Evolutionary conservation across 1,140 invertebrate species (phyloP).

Genomic region (Sycobia sp.): DNA sequence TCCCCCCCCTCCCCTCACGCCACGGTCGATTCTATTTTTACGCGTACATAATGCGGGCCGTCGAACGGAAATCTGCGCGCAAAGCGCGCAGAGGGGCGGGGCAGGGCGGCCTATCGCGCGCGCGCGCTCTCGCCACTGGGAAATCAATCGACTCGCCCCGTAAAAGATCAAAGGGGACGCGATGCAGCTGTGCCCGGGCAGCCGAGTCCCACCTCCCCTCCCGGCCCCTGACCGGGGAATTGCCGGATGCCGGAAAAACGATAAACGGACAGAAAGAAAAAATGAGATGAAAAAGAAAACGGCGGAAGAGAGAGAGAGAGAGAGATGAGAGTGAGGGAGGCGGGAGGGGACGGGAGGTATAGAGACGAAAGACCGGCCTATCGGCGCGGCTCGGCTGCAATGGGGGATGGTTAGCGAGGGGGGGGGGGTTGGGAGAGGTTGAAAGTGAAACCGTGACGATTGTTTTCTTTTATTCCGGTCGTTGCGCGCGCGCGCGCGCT

Average conservation of each 20-base stretch:
- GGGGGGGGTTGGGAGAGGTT: neutral
- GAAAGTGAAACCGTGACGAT: conserved; percentile 1
- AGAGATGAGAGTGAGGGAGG: too few relatives aligned
- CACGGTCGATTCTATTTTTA: too few relatives aligned
- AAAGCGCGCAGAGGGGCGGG: too few relatives aligned
- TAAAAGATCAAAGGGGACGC: conserved; percentile 31
- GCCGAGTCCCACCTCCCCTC: too few relatives aligned
- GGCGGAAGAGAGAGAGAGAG: neutral
- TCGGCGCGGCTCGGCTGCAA: neutral
- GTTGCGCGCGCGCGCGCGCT: too few relatives aligned
- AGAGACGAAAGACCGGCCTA: conserved; percentile 13
- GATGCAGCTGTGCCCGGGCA: too few relatives aligned
- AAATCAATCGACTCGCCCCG: conserved; percentile 24
- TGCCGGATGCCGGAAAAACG: conserved; percentile 19
- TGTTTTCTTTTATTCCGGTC: too few relatives aligned
- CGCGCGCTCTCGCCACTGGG: too few relatives aligned
- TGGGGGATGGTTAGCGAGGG: neutral
- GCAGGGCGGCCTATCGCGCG: too few relatives aligned
- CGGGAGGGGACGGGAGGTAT: conserved; percentile 10
- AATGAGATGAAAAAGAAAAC: neutral
- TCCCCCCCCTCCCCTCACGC: too few relatives aligned
- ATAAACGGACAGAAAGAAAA: neutral
- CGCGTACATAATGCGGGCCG: too few relatives aligned
- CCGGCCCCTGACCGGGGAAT: neutral
- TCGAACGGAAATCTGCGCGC: too few relatives aligned